Evolutionary conservation across 2,888 invertebrate genomes (phyloP).

Genomic region (Cyclophora punctaria): DNA sequence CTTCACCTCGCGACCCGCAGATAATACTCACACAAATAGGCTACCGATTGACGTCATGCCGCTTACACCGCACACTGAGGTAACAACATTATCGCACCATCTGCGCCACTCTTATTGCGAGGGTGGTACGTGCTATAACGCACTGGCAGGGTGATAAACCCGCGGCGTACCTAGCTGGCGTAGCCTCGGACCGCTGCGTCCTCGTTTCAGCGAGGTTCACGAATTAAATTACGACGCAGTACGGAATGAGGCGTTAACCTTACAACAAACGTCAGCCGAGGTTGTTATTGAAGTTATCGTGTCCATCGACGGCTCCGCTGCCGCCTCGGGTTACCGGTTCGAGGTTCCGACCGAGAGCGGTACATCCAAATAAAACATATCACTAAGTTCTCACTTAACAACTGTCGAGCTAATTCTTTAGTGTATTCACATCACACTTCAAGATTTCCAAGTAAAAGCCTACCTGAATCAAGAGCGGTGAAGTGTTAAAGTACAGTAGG

Average conservation of each 20-base stretch:
- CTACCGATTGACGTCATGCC: slow-evolving; percentile 63
- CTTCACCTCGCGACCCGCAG: slow-evolving; percentile 58
- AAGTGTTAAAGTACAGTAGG: too few relatives aligned
- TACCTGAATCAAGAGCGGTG: too few relatives aligned
- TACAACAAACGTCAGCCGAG: slow-evolving; percentile 12
- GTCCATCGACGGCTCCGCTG: slow-evolving; percentile 15
- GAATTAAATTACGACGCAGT: slow-evolving; percentile 51
- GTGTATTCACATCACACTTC: too few relatives aligned
- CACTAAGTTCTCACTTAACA: too few relatives aligned
- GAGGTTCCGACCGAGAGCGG: slow-evolving; percentile 5
- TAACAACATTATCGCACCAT: slow-evolving; percentile 25
- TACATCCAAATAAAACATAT: too few relatives aligned
- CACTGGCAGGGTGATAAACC: slow-evolving; percentile 9
- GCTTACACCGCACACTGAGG: slow-evolving; percentile 35
- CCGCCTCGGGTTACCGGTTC: slow-evolving; percentile 19
- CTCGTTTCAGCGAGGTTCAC: slow-evolving; percentile 49
- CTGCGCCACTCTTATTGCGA: slow-evolving; percentile 23
- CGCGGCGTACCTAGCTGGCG: slow-evolving; percentile 19
- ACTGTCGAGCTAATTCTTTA: too few relatives aligned
- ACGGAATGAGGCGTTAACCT: slow-evolving; percentile 37
- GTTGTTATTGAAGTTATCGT: slow-evolving; percentile 23
- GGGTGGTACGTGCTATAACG: slow-evolving; percentile 22
- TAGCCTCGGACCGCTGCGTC: slow-evolving; percentile 44
- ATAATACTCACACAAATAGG: slow-evolving; percentile 52
- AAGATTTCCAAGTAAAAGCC: too few relatives aligned